Evolutionary conservation across 2,888 invertebrate genomes (phyloP).

Genomic region (Aradus depressus): DNA sequence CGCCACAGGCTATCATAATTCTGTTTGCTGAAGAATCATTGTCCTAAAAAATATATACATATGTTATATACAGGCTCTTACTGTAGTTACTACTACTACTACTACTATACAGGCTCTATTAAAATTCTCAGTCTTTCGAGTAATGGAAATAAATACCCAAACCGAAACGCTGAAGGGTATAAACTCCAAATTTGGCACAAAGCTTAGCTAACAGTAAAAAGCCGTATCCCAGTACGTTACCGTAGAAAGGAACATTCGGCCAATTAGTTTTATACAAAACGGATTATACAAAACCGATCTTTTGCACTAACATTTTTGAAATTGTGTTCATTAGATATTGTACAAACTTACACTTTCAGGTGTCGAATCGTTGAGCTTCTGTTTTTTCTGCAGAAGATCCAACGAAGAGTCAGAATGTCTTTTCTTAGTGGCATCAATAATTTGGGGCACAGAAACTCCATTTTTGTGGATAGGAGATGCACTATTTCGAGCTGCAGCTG

Average conservation of each 20-base stretch:
- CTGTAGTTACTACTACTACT: no score
- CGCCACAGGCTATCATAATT: slow-evolving; percentile 35
- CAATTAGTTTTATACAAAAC: neutral
- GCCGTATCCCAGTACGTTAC: no score
- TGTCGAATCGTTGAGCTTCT: slow-evolving; percentile 15
- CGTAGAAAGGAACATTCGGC: no score
- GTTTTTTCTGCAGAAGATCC: slow-evolving; percentile 25
- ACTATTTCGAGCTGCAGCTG: slow-evolving; percentile 13
- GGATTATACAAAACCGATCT: neutral
- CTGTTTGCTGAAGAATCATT: slow-evolving; percentile 40
- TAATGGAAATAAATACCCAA: no score
- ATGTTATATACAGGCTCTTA: no score
- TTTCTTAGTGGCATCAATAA: slow-evolving; percentile 17
- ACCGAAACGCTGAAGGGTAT: no score
- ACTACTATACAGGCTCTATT: no score
- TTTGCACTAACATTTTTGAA: neutral
- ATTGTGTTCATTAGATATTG: no score
- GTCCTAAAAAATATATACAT: slow-evolving; percentile 34
- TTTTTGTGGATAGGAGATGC: slow-evolving; percentile 20
- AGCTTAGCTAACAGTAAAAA: no score
- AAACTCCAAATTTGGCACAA: no score
- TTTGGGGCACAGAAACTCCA: slow-evolving; percentile 9
- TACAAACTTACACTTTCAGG: slow-evolving; percentile 6
- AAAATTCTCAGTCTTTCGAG: no score
- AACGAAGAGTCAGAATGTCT: slow-evolving; percentile 25